phyloP scores from a whole-genome alignment of 2,797 vertebrate species.

The Falco columbarius region DNA sequence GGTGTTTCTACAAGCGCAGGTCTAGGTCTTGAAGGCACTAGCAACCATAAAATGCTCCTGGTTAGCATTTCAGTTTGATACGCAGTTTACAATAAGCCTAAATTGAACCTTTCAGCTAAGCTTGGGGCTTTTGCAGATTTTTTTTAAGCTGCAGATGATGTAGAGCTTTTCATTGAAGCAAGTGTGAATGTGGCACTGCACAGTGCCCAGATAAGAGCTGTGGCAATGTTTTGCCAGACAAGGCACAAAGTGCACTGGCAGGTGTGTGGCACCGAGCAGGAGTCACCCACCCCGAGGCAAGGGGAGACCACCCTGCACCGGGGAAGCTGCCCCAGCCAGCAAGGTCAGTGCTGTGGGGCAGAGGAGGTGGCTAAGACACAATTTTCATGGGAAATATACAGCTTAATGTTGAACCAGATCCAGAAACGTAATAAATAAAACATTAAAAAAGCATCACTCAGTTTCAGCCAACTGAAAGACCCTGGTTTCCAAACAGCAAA shows the following conservation, averaged over 20 bases:
- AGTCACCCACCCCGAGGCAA: not conserved
- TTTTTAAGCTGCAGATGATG: not conserved
- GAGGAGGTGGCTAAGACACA: not conserved
- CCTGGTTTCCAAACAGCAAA: not conserved
- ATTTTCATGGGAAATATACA: not conserved
- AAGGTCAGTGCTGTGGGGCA: not conserved
- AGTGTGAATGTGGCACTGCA: not conserved
- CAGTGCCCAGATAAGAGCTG: not conserved
- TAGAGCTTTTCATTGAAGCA: not conserved
- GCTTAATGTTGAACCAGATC: not conserved
- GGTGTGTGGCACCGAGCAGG: not conserved
- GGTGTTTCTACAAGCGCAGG: not conserved
- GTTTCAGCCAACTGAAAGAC: not conserved
- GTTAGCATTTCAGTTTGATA: not conserved
- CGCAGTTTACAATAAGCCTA: not conserved
- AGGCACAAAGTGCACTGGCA: not conserved
- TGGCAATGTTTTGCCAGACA: not conserved
- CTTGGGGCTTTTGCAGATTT: not conserved
- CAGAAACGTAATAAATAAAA: constrained; percentile 21
- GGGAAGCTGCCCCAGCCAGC: not conserved
- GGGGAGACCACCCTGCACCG: not conserved
- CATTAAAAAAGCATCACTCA: not conserved
- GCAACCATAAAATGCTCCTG: not conserved
- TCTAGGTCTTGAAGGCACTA: not conserved
- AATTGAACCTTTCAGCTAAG: not conserved